phyloP scores from a whole-genome alignment of 1,140 invertebrate species.

The Brachionus sp. region DNA sequence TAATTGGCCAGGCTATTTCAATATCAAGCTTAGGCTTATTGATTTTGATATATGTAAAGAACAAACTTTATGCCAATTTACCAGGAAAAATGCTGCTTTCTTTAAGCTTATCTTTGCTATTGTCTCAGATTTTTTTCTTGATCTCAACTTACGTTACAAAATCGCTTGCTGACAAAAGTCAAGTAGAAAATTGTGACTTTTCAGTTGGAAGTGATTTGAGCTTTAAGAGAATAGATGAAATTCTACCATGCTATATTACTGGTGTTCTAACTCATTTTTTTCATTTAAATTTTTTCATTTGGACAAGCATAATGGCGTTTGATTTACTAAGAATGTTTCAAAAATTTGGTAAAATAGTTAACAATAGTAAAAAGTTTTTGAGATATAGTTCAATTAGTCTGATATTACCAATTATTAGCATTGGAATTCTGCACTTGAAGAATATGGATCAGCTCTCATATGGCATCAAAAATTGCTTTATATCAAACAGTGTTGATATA shows the following conservation, averaged over 20 bases:
- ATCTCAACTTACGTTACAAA: neutral
- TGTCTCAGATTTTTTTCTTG: neutral
- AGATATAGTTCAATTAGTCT: neutral
- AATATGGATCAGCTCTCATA: neutral
- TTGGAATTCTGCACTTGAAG: neutral
- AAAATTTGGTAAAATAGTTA: neutral
- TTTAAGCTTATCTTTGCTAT: neutral
- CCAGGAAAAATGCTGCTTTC: neutral
- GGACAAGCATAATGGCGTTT: neutral
- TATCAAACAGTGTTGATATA: neutral
- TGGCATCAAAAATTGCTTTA: neutral
- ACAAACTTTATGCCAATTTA: neutral
- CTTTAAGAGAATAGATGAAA: neutral
- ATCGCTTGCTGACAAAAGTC: neutral
- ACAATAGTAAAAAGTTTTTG: neutral
- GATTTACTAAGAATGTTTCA: neutral
- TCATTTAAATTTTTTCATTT: slow-evolving; percentile 7
- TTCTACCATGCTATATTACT: neutral
- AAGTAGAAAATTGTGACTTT: neutral
- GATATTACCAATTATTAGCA: neutral
- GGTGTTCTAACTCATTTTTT: neutral
- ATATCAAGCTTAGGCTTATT: neutral
- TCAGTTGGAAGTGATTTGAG: neutral
- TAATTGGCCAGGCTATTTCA: neutral
- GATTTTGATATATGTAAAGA: neutral